A percentile compares a stretch with the other conserved stretches of the same genome.
phyloP scores from a whole-genome alignment of 92 coral and sea anemone genomes.

The Ricordea florida region DNA sequence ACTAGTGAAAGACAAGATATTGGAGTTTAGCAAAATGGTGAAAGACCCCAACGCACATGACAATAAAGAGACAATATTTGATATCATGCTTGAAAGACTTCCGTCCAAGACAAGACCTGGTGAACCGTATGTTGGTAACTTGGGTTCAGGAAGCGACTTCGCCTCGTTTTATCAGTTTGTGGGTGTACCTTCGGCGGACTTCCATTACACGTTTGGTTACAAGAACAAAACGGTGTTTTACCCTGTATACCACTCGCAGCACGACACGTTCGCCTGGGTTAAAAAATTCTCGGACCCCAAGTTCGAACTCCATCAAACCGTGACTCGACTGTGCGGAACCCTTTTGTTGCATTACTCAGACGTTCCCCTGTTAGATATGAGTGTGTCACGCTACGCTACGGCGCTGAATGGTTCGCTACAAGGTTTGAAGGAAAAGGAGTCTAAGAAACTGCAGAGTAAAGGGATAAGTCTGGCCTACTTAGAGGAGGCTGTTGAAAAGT shows the following conservation, averaged over 20 bases:
- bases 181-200: constrained; percentile 87
- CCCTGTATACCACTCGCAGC: constrained; percentile 95
- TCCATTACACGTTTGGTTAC: constrained; percentile 62
- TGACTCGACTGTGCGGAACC: constrained; percentile 64
- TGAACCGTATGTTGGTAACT: constrained; percentile 28
- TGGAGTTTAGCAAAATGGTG: constrained; percentile 50
- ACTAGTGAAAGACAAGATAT: constrained; percentile 43
- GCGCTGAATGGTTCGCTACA: constrained; percentile 58
- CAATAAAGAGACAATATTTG: constrained; percentile 73
- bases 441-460: constrained; percentile 1
- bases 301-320: constrained; percentile 67
- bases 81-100: constrained; percentile 67
- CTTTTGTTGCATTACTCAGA: constrained; percentile 71
- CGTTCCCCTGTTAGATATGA: constrained; percentile 68
- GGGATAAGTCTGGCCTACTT: constrained; percentile 16
- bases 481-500: constrained; percentile 34
- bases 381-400: constrained; percentile 41
- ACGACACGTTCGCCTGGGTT: constrained; percentile 89
- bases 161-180: constrained; percentile 77
- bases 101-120: constrained; percentile 27
- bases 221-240: constrained; percentile 50
- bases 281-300: constrained; percentile 80
- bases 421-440: constrained; percentile 5
- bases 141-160: constrained; percentile 90
- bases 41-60: constrained; percentile 80